Base-by-base conservation (phyloP, 2,113 vertebrate species). In the Lophius piscatorius region DNA sequence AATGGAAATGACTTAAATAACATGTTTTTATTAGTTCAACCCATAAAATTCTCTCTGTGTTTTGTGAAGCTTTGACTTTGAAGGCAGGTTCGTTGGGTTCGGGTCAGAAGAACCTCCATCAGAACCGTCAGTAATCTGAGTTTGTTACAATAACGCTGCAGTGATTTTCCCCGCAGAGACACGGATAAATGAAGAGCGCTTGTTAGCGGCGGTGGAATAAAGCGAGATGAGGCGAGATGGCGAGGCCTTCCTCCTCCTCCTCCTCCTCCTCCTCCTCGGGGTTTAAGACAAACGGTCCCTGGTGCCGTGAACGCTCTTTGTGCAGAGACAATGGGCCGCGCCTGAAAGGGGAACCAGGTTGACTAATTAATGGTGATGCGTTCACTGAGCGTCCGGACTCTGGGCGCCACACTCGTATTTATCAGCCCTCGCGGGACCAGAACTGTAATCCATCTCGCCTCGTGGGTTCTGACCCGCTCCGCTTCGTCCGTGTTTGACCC, bases 321-420 rank as follows among this genome's bases (percentile, higher is more conserved):
- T 38, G 68, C 65, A 44, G 39, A 72, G 70, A 87, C 80, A 84
- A 75, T 86, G 83, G 58, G 73, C 81, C 31, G 48, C 47, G 76
- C 80, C 86, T 84, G 84, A 88, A 73, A 77, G 74, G 46, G 26
- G 69, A 63, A 57, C 11, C 16, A 62, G 83, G 82, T 80, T 63
- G 73, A 83, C 87, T 89, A 88, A 89, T 90, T 88, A 87, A 84
- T 72, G 77, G 57, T 87, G 85, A 89, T 82, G 79, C 77, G 76
- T 85, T 90, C 84, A 83, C 79, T 63, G 55, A 87, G 83, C 48
- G 46, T 46, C 13, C 65, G 81, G 87, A 80, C 84, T 86, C 80
- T 3, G 21, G 74, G 80, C n/a, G n/a, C 83, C 69, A 76, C 83
- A 81, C 81, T 75, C 73, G 86, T 84, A 89, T 87, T 88, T 87